Percentiles rank a stretch among this genome's conserved stretches.
Conservation (phyloP, 2,888 invertebrate species). For the Ptilodon capucinus region DNA sequence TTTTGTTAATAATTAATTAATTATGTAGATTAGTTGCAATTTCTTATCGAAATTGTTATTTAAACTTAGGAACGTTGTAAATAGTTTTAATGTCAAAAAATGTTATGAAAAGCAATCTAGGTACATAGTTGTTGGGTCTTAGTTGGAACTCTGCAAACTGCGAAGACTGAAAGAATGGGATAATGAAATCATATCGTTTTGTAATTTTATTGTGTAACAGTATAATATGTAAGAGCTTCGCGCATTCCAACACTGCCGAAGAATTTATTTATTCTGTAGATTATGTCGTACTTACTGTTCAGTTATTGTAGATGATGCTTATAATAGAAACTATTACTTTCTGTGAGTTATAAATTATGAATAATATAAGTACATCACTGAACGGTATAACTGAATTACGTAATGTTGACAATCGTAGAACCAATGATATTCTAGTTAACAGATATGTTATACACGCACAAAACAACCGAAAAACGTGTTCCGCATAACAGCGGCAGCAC, state of each 20-base stretch:
- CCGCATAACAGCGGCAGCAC: too few species aligned
- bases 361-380: not conserved
- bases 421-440: too few species aligned
- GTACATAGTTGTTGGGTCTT: conserved; percentile 71
- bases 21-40: conserved; percentile 55
- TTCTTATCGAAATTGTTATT: conserved; percentile 58
- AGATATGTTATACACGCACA: too few species aligned
- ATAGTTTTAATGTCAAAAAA: conserved; percentile 61
- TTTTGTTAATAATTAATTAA: conserved; percentile 32
- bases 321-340: conserved; percentile 35
- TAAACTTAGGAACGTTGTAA: conserved; percentile 57
- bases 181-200: conserved; percentile 81
- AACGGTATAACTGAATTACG: not conserved
- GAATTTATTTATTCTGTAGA: conserved; percentile 45
- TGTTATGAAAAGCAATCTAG: conserved; percentile 67
- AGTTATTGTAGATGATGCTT: conserved; percentile 41
- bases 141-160: conserved; percentile 76
- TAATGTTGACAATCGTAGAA: not conserved
- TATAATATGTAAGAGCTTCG: conserved; percentile 71
- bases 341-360: not conserved
- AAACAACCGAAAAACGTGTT: too few species aligned
- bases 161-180: conserved; percentile 80
- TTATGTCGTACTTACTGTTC: conserved; percentile 42
- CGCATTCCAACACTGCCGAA: conserved; percentile 60
- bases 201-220: conserved; percentile 75